Conservation (phyloP, 1,140 invertebrate genomes). For the Aethina tumida region DNA sequence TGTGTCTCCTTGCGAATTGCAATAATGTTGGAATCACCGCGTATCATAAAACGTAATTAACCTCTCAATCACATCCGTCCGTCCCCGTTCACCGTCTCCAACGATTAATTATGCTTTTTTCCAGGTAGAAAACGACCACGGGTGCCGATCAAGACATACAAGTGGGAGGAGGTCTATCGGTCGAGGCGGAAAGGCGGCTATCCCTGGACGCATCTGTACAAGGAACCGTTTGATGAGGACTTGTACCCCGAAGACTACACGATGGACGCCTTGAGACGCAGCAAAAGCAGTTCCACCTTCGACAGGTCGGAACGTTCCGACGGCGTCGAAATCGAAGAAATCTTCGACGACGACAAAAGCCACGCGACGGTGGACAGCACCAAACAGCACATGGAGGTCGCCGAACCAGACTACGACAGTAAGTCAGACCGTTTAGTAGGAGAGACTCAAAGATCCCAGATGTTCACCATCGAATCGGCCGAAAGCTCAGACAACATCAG, state of each 20-base stretch:
- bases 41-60: no score
- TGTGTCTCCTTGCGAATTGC: no score
- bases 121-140: slow-evolving; percentile 39
- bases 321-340: slow-evolving; percentile 14
- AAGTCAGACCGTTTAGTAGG: not conserved
- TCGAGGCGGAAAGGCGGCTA: slow-evolving; percentile 49
- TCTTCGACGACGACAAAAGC: slow-evolving; percentile 13
- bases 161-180: slow-evolving; percentile 60
- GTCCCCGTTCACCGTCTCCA: no score
- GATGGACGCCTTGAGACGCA: slow-evolving; percentile 23
- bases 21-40: no score
- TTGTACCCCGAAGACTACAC: slow-evolving; percentile 24
- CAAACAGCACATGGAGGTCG: no score
- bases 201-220: slow-evolving; percentile 55
- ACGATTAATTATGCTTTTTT: slow-evolving; percentile 16
- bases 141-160: slow-evolving; percentile 55
- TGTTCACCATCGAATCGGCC: slow-evolving; percentile 21
- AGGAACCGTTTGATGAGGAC: slow-evolving; percentile 27
- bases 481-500: slow-evolving; percentile 33
- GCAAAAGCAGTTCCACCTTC: slow-evolving; percentile 16
- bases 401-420: slow-evolving; percentile 6
- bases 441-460: slow-evolving; percentile 12
- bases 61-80: no score
- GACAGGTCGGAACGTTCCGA: slow-evolving; percentile 15
- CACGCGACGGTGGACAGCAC: no score